phyloP scores from a whole-genome alignment of 2,113 vertebrate species.

The Brachypteracias leptosomus region DNA sequence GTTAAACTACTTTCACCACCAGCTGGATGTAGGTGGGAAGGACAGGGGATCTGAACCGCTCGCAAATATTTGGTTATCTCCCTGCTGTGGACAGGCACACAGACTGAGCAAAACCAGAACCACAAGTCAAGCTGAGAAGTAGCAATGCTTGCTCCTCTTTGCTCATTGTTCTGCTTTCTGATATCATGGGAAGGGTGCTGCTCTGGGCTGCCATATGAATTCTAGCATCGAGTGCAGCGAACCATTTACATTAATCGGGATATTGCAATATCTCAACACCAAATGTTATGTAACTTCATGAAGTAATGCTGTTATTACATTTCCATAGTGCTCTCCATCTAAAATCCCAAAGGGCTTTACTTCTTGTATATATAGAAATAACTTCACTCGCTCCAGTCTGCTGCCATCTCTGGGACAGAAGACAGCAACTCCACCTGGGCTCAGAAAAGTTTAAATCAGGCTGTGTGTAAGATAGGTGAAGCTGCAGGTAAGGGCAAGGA shows the following conservation, averaged over 20 bases:
- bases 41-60: neutral
- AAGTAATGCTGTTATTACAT: neutral
- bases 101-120: neutral
- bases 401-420: slow-evolving; percentile 16
- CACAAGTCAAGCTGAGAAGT: neutral
- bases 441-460: neutral
- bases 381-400: neutral
- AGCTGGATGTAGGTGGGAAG: neutral
- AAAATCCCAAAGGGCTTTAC: neutral
- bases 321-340: neutral
- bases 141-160: neutral
- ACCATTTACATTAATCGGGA: neutral
- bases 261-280: neutral
- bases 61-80: neutral
- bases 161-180: neutral
- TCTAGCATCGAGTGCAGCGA: neutral
- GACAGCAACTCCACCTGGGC: neutral
- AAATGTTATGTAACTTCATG: neutral
- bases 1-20: neutral
- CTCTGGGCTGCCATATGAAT: neutral
- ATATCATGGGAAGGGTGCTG: neutral
- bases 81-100: neutral
- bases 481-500: neutral
- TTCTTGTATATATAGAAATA: neutral
- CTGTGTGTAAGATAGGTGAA: neutral